Evolutionary conservation across 2,113 vertebrate genomes (phyloP).

Genomic region (Muscicapa adusta): DNA sequence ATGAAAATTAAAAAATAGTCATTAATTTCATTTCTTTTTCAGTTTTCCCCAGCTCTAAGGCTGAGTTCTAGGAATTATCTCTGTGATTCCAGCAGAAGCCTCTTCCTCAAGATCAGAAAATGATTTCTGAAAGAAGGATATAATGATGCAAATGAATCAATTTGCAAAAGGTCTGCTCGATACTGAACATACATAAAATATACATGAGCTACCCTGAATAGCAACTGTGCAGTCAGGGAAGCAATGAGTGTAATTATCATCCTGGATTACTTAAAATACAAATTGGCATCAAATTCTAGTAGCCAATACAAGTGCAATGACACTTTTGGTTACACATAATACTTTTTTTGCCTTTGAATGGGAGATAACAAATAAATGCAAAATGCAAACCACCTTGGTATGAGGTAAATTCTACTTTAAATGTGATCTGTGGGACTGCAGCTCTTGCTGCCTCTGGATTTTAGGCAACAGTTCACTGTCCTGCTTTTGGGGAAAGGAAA

Average conservation of each 20-base stretch:
- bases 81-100: neutral
- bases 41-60: neutral
- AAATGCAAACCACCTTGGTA: neutral
- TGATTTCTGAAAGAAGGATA: neutral
- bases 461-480: neutral
- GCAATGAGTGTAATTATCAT: neutral
- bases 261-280: neutral
- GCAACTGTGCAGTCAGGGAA: neutral
- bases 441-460: neutral
- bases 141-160: slow-evolving; percentile 32
- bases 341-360: neutral
- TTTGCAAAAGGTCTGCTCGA: slow-evolving; percentile 43
- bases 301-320: neutral
- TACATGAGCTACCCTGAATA: slow-evolving; percentile 12
- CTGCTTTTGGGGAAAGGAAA: neutral
- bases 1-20: neutral
- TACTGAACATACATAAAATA: neutral
- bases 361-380: neutral
- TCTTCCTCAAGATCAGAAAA: neutral
- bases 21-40: neutral
- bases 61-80: neutral
- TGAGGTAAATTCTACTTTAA: neutral
- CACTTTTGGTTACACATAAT: neutral
- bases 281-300: slow-evolving; percentile 2
- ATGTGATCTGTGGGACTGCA: neutral